Evolutionary conservation across 2,888 invertebrate species (phyloP).

Genomic region (Epinotia brunnichana): DNA sequence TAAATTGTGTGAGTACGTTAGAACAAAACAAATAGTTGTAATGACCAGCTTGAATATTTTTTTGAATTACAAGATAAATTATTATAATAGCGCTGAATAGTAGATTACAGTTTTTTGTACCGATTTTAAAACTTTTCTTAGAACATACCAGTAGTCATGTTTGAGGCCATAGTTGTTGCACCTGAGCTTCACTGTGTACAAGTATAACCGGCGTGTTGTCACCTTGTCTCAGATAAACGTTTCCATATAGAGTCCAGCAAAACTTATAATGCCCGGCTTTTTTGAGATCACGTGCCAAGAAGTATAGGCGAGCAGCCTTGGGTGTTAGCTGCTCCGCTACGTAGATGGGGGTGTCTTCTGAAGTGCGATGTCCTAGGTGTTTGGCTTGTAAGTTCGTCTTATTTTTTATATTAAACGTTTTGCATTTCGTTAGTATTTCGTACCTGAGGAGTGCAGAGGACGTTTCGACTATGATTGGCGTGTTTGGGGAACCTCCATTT

Average conservation of each 20-base stretch:
- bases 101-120: neutral
- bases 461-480: too few relatives aligned
- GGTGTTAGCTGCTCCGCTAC: neutral
- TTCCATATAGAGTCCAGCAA: conserved; percentile 12
- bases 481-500: neutral
- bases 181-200: conserved; percentile 4
- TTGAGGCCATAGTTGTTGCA: neutral
- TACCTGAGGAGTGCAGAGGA: too few relatives aligned
- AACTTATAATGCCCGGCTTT: neutral
- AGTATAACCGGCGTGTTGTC: neutral
- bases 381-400: too few relatives aligned
- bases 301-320: conserved; percentile 5
- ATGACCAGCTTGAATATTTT: too few relatives aligned
- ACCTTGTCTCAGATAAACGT: neutral
- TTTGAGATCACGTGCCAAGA: conserved; percentile 5
- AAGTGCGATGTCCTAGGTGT: neutral
- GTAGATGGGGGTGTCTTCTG: neutral
- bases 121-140: neutral
- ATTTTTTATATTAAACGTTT: too few relatives aligned
- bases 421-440: too few relatives aligned
- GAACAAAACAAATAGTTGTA: too few relatives aligned
- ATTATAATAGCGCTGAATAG: too few relatives aligned
- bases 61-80: too few relatives aligned
- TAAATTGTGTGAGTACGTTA: too few relatives aligned
- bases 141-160: neutral